Evolutionary conservation across 1,140 invertebrate genomes (phyloP), one percentile per base, ranked within the genome.

Genomic region (Bombus balteatus): DNA sequence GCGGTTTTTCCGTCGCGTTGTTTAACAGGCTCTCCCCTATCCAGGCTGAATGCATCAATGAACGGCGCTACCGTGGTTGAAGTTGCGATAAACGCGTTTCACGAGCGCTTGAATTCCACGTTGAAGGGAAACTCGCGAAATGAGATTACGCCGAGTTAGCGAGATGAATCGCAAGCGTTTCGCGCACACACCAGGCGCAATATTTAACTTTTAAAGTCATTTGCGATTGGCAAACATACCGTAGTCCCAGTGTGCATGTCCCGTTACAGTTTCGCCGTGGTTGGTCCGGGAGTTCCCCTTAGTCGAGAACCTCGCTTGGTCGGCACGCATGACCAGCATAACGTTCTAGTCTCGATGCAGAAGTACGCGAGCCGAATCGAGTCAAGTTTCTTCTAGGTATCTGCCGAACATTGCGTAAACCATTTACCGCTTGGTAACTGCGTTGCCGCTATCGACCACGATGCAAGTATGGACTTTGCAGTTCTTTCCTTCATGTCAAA

Each of bases 201-300:
- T 83, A 78, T 83, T 83, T 83, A 83, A 78, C 82, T 83, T 78
- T 25, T 41, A 41, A 71, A 78, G 82, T 83, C 74, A 47, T 83
- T 83, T 83, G 82, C 47, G 47, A 83, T 83, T 53, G 75, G 65
- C 82, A 78, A 83, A 83, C 75, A 83, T 32, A 76, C 65, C 65
- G 34, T 12, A 13, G 78, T 15, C 43, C 28, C 15, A 65, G 22
- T n/a, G 74, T 70, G 25, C 66, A 84, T 39, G 80, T 89, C 53
- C 88, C 89, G 85, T 89, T 87, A 84, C 74, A 81, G 77, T 84
- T 86, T 81, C 74, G 37, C 25, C 37, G 80, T 47, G n/a, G 78
- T 53, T 43, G 66, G 66, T n/a, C 81, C 79, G 66, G 72, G 32
- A 65, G 84, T 68, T 57, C 34, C 59, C 66, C 34, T 53, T 18